Evolutionary conservation across 30 jellyfish, hydroid and myxozoan genomes (phyloP), one percentile per base, ranked within the genome.

Genomic region (Chrysaora quinquecirrha): DNA sequence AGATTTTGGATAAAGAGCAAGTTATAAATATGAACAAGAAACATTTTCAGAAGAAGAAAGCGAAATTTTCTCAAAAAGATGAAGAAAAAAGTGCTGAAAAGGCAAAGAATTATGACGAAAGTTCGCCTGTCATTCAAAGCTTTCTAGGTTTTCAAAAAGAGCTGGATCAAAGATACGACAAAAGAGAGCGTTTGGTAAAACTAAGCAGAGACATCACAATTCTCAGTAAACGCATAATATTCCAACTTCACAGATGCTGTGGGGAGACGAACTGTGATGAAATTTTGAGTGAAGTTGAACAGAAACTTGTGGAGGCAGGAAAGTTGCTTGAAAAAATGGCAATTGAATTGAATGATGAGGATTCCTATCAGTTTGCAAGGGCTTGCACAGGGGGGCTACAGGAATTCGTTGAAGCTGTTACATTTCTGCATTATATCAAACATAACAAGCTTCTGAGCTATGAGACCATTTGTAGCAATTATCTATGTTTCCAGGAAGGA

Each of bases 351-450:
- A 72, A 30, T 12, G 85, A 35, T 29, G 98, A 85, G 29, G 95
- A 78, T 48, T 71, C 95, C 0, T 80, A 78, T 62, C 78, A 61
- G 29, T 91, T 71, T 79, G 84, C 80, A 10, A 58, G 91, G 38
- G 94, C 98, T 12, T 85, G 43, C 58, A 38, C 95, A 6, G 83
- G 95, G 11, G 98, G 98, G 2, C 22, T 91, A 48, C 98, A 91
- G 71, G 98, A 91, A 73, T 91, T 70, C 52, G 85, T 91, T 27
- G 98, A 91, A 63, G 98, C 98, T 32, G 89, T 84, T 2, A 77
- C 98, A 19, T 77, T 74, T 33, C 21, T 72, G 54, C 92, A 80
- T 78, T 93, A 46, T 64, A 68, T 80, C 58, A 82, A 76, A 76
- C 71, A 52, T 6, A 56, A 54, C 47, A 29, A 49, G 49, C 61